Base-by-base conservation (phyloP, 2,113 vertebrate species). In the Vanacampus margaritifer region DNA sequence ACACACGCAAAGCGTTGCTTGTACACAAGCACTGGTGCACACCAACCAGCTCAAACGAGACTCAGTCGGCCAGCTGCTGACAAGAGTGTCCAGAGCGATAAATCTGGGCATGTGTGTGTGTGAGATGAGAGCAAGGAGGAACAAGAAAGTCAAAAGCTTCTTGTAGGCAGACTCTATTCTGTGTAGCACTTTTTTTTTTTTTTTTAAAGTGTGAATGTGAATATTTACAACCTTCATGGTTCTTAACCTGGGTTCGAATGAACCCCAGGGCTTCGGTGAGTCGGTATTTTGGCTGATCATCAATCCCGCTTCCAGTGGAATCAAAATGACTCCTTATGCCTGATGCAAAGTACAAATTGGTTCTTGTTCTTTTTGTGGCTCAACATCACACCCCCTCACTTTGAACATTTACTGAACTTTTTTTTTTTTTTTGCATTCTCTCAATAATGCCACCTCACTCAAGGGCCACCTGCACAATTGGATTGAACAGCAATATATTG, bases 21-120 rank as follows among this genome's bases (percentile, higher is more conserved):
- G 79, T 68, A 69, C 68, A 74, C 71, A 72, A 63, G 64, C 56
- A 65, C n/a, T n/a, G 21, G 21, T 32, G 68, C 71, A 78, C 81
- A 86, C 74, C 71, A 73, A 86, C 74, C 71, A 73, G 75, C 82
- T 82, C 88, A 84, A 87, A 87, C 84, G 80, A 75, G 85, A 84
- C 74, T 86, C 83, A 82, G 71, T 68, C 74, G 65, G 73, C 88
- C 88, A 89, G 88, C 88, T 88, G 88, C 85, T 88, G 88, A 90
- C 88, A 86, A 87, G 88, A 86, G 86, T 88, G 88, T 88, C 84
- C 86, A 85, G 79, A 85, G 79, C 50, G 73, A 86, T 88, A 85
- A 87, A 87, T 83, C 88, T 85, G 78, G 69, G 67, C 43, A 79
- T 35, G 1, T 78, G 79, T 81, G 72, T 57, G 53, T 56, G 3